Conservation (phyloP, 2,113 vertebrate species). For the Zosterops borbonicus region DNA sequence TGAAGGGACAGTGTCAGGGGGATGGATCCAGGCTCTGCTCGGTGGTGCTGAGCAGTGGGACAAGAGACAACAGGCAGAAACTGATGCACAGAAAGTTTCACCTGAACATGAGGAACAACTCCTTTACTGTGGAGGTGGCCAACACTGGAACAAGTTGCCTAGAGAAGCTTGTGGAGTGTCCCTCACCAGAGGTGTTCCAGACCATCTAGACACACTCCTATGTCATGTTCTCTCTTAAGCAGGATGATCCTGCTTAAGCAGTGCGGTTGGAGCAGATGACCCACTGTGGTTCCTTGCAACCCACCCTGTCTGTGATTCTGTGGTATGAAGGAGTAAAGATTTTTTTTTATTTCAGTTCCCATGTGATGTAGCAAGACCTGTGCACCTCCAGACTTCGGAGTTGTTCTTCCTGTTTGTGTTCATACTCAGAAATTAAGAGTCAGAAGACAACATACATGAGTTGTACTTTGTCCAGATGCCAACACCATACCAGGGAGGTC, state of each 20-base stretch:
- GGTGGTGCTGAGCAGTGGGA: neutral
- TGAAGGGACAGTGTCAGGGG: neutral
- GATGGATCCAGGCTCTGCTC: neutral
- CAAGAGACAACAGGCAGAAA: neutral
- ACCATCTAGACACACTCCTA: neutral
- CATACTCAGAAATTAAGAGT: neutral
- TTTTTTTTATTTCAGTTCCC: neutral
- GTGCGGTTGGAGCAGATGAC: neutral
- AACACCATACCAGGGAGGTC: neutral
- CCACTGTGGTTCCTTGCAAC: neutral
- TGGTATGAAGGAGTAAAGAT: neutral
- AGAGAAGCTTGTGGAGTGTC: neutral
- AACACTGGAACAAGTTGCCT: neutral
- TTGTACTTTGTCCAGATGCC: neutral
- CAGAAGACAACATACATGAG: neutral
- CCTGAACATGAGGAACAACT: neutral
- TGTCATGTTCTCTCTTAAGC: neutral
- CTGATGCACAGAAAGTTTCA: neutral
- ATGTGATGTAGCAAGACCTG: neutral
- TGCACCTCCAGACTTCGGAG: neutral
- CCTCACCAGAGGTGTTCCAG: neutral
- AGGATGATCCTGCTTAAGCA: neutral
- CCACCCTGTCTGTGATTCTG: neutral
- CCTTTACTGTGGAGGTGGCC: neutral
- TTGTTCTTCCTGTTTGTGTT: neutral